Evolutionary conservation across 2,888 invertebrate genomes (phyloP).

Genomic region (Synanthedon vespiformis): DNA sequence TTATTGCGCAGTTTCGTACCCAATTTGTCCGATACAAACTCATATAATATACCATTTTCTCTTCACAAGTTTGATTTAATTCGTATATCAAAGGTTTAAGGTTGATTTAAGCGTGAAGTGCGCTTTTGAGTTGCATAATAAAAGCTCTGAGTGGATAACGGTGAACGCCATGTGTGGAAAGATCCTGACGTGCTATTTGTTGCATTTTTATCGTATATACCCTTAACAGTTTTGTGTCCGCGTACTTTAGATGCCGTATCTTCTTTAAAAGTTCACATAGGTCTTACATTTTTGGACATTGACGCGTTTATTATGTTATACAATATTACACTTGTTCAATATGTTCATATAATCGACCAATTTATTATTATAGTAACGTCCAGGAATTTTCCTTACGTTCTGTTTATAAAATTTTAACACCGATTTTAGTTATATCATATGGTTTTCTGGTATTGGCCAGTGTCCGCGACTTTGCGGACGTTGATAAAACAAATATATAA

Average conservation of each 20-base stretch:
- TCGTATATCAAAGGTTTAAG: slow-evolving; percentile 10
- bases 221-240: slow-evolving; percentile 7
- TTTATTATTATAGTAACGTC: no score
- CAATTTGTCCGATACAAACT: slow-evolving; percentile 25
- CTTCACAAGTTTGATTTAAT: background rate
- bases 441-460: no score
- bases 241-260: slow-evolving; percentile 8
- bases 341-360: no score
- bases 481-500: no score
- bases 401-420: no score
- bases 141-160: slow-evolving; percentile 37
- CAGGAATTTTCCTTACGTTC: no score
- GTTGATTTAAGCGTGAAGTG: slow-evolving; percentile 3
- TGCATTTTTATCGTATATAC: slow-evolving; percentile 39
- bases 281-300: background rate
- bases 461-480: no score
- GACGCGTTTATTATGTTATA: background rate
- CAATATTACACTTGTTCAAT: no score
- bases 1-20: slow-evolving; percentile 17
- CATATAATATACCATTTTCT: background rate
- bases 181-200: slow-evolving; percentile 56
- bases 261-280: slow-evolving; percentile 1
- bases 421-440: no score
- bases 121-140: slow-evolving; percentile 9
- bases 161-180: slow-evolving; percentile 26